Percentiles rank a stretch among this genome's conserved stretches.
phyloP scores from a whole-genome alignment of 2,888 invertebrate genomes.

The Ichneumoninae sp. region DNA sequence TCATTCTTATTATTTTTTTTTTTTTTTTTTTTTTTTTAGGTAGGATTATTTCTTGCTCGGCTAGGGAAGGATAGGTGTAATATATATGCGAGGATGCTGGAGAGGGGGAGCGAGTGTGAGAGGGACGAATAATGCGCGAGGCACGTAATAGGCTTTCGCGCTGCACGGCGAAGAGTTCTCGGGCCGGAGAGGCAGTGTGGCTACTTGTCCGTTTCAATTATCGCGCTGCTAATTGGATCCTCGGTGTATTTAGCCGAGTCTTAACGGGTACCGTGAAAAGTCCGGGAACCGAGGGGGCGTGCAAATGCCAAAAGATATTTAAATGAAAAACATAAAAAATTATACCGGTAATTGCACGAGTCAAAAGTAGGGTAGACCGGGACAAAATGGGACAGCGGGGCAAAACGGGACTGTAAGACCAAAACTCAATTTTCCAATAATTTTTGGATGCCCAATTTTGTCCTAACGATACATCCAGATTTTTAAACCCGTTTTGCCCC shows the following conservation, averaged over 20 bases:
- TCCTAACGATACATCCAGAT: no score
- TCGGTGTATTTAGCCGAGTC: conserved; percentile 35
- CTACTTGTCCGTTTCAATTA: conserved; percentile 55
- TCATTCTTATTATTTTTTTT: background rate
- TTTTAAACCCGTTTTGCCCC: no score
- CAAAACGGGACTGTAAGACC: no score
- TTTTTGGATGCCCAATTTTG: no score
- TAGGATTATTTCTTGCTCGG: conserved; percentile 22
- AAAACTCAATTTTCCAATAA: no score
- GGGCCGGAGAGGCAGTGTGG: conserved; percentile 11
- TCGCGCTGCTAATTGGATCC: conserved; percentile 53
- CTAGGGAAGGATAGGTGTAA: background rate
- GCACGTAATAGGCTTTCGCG: conserved; percentile 26
- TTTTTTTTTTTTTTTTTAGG: conserved; percentile 16
- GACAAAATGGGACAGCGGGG: no score
- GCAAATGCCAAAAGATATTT: background rate
- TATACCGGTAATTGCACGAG: background rate
- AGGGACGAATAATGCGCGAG: background rate
- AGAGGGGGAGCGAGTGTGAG: background rate
- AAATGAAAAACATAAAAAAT: background rate
- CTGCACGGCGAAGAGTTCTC: conserved; percentile 18
- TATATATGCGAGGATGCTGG: conserved; percentile 1
- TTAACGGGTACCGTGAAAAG: conserved; percentile 23
- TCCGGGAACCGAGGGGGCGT: background rate
- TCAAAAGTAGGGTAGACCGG: background rate